These are phyloP conservation scores for Pseudolaguvia tuberculata DNA, from an alignment of 2,113 vertebrate species.

Conservation along the genomic window DNA sequence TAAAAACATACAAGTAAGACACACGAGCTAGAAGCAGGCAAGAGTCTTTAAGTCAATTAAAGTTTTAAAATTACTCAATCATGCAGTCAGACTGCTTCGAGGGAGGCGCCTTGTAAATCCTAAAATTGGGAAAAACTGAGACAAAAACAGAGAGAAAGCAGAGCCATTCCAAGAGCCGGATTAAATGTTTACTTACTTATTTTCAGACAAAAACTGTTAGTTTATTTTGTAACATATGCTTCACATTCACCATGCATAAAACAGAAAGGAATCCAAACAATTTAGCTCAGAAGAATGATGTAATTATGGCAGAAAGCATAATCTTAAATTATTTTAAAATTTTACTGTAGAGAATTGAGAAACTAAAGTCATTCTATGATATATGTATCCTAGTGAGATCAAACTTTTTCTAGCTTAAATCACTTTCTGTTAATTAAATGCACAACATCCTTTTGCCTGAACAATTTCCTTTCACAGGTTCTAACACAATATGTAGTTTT, in stretches of 20 bases:
- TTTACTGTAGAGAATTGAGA: conserved; percentile 52
- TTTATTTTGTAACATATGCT: conserved; percentile 76
- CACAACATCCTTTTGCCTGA: neutral
- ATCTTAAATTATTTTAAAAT: conserved; percentile 43
- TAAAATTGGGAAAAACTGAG: conserved; percentile 43
- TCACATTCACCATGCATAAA: conserved; percentile 73
- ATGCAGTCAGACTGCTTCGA: conserved; percentile 51
- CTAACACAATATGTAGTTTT: too few relatives aligned
- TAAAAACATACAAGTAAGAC: conserved; percentile 53
- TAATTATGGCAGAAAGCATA: neutral
- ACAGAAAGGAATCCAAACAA: conserved; percentile 76
- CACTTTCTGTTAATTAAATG: neutral
- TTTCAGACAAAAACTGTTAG: conserved; percentile 73
- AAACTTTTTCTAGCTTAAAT: conserved; percentile 36
- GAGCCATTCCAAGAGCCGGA: conserved; percentile 62
- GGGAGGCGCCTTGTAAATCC: conserved; percentile 53
- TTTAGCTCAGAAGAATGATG: conserved; percentile 66
- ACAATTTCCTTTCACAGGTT: too few relatives aligned
- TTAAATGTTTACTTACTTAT: conserved; percentile 67
- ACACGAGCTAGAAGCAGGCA: neutral
- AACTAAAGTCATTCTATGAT: conserved; percentile 61
- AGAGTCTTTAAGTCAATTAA: conserved; percentile 29
- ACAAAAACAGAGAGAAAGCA: conserved; percentile 50
- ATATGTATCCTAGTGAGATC: conserved; percentile 53
- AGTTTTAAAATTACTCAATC: conserved; percentile 47